These are phyloP conservation scores for Scytalopus superciliaris DNA, from an alignment of 2,113 vertebrate species.

Conservation along the genomic window DNA sequence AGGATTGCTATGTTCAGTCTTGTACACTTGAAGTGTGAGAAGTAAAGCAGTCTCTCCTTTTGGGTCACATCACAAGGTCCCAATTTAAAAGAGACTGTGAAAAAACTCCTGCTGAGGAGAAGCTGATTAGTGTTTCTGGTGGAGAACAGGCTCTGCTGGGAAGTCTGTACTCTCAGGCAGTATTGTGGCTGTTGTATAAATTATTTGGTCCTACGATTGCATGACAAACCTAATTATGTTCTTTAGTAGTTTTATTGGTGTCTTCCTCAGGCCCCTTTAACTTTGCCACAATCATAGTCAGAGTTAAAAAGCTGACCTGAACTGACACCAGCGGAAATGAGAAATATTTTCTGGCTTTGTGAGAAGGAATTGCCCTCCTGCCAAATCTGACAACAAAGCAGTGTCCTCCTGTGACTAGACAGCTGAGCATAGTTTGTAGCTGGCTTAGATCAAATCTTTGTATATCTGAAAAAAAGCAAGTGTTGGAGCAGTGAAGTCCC, in stretches of 20 bases:
- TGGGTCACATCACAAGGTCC: neutral
- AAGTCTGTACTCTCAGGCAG: neutral
- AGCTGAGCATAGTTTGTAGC: neutral
- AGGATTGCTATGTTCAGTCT: neutral
- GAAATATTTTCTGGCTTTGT: neutral
- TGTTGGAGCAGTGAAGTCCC: neutral
- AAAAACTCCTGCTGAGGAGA: neutral
- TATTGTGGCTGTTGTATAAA: neutral
- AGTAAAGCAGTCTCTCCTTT: neutral
- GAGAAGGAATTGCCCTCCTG: neutral
- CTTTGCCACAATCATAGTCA: neutral
- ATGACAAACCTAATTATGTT: neutral
- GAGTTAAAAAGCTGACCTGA: neutral
- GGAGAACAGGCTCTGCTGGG: neutral
- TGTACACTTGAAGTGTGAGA: neutral
- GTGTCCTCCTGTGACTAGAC: neutral
- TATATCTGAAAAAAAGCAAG: neutral
- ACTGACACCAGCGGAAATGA: neutral
- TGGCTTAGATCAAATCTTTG: neutral
- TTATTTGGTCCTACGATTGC: neutral
- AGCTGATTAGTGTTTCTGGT: neutral
- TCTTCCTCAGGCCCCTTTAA: neutral
- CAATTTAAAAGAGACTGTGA: neutral
- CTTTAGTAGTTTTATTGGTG: neutral
- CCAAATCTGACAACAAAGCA: neutral